These are phyloP conservation scores for Neotragus moschatus DNA, from an alignment of 2,113 vertebrate species.

Conservation along the genomic window DNA sequence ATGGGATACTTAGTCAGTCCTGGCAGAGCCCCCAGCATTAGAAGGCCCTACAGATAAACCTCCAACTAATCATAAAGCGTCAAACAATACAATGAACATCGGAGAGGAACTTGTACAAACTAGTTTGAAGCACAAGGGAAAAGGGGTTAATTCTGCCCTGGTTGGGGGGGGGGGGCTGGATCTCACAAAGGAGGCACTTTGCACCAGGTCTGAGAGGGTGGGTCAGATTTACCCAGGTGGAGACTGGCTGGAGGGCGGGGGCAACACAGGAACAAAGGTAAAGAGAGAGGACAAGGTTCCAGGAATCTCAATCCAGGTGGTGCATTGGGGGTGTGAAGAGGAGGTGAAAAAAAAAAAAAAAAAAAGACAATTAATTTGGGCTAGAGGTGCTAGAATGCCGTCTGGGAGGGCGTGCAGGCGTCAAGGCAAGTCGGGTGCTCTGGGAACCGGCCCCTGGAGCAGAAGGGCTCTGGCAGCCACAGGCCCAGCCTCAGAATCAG, in stretches of 20 bases:
- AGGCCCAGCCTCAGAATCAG: background rate
- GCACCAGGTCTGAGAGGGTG: background rate
- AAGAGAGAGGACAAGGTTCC: background rate
- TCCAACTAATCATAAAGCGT: background rate
- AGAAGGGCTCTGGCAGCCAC: background rate
- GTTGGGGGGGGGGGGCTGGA: background rate
- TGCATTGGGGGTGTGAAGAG: background rate
- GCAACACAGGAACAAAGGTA: constrained; percentile 12
- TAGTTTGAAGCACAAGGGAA: background rate
- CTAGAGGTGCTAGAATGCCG: background rate
- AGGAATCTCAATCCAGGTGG: background rate
- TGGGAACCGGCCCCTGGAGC: background rate
- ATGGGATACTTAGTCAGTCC: background rate
- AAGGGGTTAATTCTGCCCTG: background rate
- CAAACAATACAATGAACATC: background rate
- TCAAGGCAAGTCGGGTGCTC: background rate
- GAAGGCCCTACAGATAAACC: background rate
- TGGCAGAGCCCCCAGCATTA: background rate
- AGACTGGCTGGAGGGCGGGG: background rate
- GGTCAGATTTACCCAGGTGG: constrained; percentile 33
- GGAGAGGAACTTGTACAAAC: background rate
- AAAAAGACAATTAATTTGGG: background rate
- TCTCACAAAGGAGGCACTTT: background rate
- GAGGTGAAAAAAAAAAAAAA: background rate
- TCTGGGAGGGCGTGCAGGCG: background rate